Conservation (phyloP, 1,140 invertebrate species). For the Drosophila kikkawai region DNA sequence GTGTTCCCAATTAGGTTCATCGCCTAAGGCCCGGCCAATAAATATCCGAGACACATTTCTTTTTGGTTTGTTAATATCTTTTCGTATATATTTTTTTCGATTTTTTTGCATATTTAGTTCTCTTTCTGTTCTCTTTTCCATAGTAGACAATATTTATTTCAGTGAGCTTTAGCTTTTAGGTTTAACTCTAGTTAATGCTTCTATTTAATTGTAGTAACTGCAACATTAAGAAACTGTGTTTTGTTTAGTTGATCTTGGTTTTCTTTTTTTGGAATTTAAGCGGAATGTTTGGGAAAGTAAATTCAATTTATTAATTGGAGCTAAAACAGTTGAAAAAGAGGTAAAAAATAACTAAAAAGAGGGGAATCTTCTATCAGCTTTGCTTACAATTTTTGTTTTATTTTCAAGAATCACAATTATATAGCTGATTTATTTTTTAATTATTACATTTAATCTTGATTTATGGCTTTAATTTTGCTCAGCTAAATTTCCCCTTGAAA, state of each 20-base stretch:
- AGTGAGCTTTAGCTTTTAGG: slow-evolving; percentile 41
- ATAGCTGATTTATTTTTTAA: not conserved
- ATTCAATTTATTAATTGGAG: not conserved
- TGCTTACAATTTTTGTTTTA: not conserved
- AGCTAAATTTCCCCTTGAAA: not conserved
- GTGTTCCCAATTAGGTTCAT: slow-evolving; percentile 45
- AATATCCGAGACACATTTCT: slow-evolving; percentile 14
- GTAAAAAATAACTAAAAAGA: not conserved
- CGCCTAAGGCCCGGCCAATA: slow-evolving; percentile 16
- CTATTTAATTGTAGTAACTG: slow-evolving; percentile 51
- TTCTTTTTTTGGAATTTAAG: not conserved
- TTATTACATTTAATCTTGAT: not conserved
- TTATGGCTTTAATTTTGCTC: slow-evolving; percentile 2
- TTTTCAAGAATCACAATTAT: not conserved
- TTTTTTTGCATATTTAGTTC: slow-evolving; percentile 56
- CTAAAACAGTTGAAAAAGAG: not conserved
- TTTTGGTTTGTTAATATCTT: slow-evolving; percentile 30
- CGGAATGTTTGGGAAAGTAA: not conserved
- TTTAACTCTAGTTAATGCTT: slow-evolving; percentile 49
- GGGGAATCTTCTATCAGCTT: not conserved
- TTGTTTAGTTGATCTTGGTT: slow-evolving; percentile 34
- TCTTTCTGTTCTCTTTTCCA: slow-evolving; percentile 15
- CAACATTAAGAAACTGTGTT: slow-evolving; percentile 58
- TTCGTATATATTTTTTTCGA: slow-evolving; percentile 60
- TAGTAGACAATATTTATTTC: slow-evolving; percentile 64